Conservation (phyloP, 2,888 invertebrate genomes). For the Aphidius colemani region DNA sequence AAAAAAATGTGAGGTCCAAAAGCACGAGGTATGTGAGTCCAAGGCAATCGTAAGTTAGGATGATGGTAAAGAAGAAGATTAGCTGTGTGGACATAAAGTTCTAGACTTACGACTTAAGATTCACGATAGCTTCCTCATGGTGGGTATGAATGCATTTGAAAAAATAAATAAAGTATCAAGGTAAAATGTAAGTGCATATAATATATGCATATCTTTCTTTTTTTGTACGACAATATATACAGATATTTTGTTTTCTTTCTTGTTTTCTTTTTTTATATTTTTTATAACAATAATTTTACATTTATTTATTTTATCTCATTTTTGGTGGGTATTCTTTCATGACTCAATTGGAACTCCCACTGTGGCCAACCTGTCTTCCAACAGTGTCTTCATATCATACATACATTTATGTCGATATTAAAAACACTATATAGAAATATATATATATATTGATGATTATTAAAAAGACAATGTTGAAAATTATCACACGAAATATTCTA, state of each 20-base stretch:
- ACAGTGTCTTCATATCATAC: constrained; percentile 46
- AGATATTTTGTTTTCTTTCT: background rate
- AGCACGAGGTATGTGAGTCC: constrained; percentile 42
- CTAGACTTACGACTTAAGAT: constrained; percentile 61
- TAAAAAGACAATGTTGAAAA: no score
- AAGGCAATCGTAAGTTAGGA: constrained; percentile 60
- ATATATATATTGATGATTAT: no score
- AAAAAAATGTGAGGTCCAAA: constrained; percentile 22
- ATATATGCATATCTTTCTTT: constrained; percentile 27
- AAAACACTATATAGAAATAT: no score
- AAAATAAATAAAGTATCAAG: constrained; percentile 27
- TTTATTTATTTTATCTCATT: constrained; percentile 24
- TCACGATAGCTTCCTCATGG: constrained; percentile 58
- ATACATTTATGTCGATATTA: no score
- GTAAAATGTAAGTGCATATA: constrained; percentile 37
- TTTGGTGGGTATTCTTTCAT: constrained; percentile 3
- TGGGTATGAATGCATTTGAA: constrained; percentile 58
- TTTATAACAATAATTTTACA: constrained; percentile 11
- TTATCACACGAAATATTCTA: no score
- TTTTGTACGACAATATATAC: constrained; percentile 4
- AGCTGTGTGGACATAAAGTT: constrained; percentile 60
- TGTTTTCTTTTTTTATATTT: constrained; percentile 9
- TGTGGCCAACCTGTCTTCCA: constrained; percentile 58
- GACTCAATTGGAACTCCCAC: constrained; percentile 52
- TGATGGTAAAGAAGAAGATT: constrained; percentile 57